Evolutionary conservation across 2,113 vertebrate genomes (phyloP).

Genomic region (Microtus ochrogaster): DNA sequence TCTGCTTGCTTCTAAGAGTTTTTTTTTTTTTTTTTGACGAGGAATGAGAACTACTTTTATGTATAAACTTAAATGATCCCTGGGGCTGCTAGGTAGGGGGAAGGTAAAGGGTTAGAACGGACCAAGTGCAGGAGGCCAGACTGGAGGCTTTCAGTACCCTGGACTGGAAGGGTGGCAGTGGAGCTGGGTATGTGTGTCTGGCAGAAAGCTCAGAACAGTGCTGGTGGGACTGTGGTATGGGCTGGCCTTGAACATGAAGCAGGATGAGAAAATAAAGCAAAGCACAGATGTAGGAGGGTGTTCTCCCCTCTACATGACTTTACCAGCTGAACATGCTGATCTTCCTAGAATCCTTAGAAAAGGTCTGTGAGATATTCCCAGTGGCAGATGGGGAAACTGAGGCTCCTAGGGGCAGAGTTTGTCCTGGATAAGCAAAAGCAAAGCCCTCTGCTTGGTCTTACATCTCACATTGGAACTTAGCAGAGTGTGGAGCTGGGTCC

Average conservation of each 20-base stretch:
- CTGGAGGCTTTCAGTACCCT: background rate
- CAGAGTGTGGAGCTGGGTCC: background rate
- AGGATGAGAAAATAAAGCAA: background rate
- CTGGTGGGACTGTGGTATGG: background rate
- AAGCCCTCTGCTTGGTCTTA: background rate
- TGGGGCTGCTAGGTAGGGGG: background rate
- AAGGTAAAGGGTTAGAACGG: background rate
- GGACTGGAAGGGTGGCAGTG: background rate
- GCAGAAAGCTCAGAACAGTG: background rate
- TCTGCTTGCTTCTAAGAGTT: background rate
- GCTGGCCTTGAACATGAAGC: background rate
- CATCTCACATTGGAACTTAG: background rate
- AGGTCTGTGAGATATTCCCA: background rate
- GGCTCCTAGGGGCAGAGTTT: background rate
- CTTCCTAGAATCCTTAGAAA: background rate
- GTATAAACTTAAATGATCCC: background rate
- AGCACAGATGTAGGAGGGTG: no score
- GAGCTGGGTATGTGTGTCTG: background rate
- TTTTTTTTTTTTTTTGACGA: background rate
- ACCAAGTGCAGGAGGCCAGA: background rate
- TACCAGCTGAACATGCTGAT: background rate
- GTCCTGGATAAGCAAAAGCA: background rate
- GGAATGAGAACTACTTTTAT: no score
- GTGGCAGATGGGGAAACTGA: background rate
- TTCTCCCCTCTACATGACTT: background rate